Base-by-base conservation (phyloP, 2,113 vertebrate genomes). In the Rhea americana region DNA sequence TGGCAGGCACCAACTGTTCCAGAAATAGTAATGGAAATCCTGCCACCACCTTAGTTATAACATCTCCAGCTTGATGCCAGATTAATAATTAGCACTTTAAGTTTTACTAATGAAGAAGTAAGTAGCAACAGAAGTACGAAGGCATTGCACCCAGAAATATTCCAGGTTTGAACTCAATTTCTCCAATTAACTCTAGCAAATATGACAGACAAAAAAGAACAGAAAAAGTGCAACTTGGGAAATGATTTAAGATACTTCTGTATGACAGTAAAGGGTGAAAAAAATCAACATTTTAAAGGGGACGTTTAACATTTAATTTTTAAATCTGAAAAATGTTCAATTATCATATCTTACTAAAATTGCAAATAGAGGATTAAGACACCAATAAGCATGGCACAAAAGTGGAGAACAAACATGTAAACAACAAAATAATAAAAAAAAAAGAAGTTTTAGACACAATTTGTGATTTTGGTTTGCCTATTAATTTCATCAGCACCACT, bases 1-100 rank as follows among this genome's bases (percentile, higher is more conserved):
- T 92, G 75, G 35, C 63, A 73, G 41, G 79, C 71, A 82, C 71
- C 32, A 7, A 63, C 56, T 6, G 3, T 17, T 88, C 82, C 80
- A 71, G 72, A 39, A 92, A 87, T 79, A 76, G 45, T 43, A 84
- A 84, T 76, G 74, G 84, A 92, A 94, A 93, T 92, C 62, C 93
- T 89, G 89, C 74, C 87, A 92, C 53, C 66, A 71, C 61, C 66
- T 85, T 91, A 74, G 94, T 93, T 83, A 88, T 61, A 90, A 78
- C 47, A 91, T 71, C 76, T 84, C 65, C 83, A 91, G 82, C 80
- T 47, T 25, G 51, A 65, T 86, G 73, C 80, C 80, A 93, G 85
- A 84, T 85, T 83, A 88, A 91, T 19, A 41, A 80, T 68, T 30
- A 63, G 68, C 75, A 87, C 92, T 76, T 43, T 8, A 91, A 56